Base-by-base conservation (phyloP, 2,797 vertebrate species). In the Amblyopsis hoosieri region DNA sequence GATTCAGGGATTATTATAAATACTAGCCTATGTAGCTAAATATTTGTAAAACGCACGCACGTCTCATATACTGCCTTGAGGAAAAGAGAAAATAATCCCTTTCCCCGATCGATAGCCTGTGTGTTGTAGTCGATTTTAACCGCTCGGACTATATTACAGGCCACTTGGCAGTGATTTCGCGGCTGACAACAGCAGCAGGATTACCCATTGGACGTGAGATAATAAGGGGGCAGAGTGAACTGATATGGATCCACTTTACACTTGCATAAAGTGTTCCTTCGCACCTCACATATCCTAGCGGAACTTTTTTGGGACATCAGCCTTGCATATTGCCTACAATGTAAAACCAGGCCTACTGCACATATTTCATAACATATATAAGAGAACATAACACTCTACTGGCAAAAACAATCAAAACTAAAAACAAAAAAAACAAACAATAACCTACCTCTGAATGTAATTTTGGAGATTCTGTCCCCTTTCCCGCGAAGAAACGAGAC, bases 391-490 rank as follows among this genome's bases (percentile, higher is more conserved):
- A 42, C 9, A 9, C 37, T 42, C 1, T 42, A 8, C 37, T 42
- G 7, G 37, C 37, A 42, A 61, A 9, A 60, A 47, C 15, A 14
- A 12, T 17, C 13, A 10, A 15, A 2, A 11, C 6, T n/a, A 37
- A 47, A 42, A 2, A 8, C 37, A 7, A 23, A 23, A 23, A 9
- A 15, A 2, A 11, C 6, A 13, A 37, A 45, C 31, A 2, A 8
- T 33, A 5, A 62, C 79, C 45, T 87, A 98, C 96, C 96, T 96
- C 96, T 91, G 88, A 99, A 99, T 37, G 93, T 92, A 79, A 97
- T 95, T 93, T 97, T 99, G 86, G 96, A 94, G 64, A 99, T 93
- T 77, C 95, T 85, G 82, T 99, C 97, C 0, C 91, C 91, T 86
- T 76, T 97, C 66, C 96, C 96, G 53, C 93, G 90, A 37, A 99